Evolutionary conservation across 2,888 invertebrate genomes (phyloP).

Genomic region (Lycaena phlaeas): DNA sequence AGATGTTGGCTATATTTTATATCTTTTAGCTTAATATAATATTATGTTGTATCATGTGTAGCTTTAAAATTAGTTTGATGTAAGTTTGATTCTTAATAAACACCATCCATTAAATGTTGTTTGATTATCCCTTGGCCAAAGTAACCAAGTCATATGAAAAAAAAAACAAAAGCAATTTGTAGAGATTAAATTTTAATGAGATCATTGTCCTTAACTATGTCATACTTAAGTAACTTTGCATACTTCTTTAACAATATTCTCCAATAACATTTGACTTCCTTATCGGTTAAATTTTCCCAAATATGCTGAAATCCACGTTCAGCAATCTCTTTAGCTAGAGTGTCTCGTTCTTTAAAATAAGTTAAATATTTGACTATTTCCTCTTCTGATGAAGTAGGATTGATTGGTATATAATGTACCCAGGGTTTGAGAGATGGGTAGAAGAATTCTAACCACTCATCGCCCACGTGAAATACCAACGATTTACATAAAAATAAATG

Average conservation of each 20-base stretch:
- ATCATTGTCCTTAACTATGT: slow-evolving; percentile 72
- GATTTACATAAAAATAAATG: slow-evolving; percentile 95
- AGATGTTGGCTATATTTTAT: no score
- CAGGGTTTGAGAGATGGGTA: slow-evolving; percentile 92
- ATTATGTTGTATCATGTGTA: neutral
- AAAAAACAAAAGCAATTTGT: no score
- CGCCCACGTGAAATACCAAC: slow-evolving; percentile 93
- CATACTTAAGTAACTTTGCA: slow-evolving; percentile 79
- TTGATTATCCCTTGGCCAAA: neutral
- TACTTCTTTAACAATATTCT: slow-evolving; percentile 81
- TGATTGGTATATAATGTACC: slow-evolving; percentile 95
- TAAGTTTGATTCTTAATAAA: neutral
- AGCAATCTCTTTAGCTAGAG: slow-evolving; percentile 83
- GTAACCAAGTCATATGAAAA: no score
- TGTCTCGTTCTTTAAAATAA: slow-evolving; percentile 85
- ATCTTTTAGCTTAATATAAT: no score
- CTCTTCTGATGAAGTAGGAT: slow-evolving; percentile 73
- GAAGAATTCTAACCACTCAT: slow-evolving; percentile 96
- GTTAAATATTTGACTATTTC: slow-evolving; percentile 81
- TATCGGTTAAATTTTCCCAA: slow-evolving; percentile 85
- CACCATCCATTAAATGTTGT: neutral
- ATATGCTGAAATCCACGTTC: slow-evolving; percentile 86
- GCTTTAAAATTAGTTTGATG: neutral
- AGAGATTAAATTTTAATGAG: slow-evolving; percentile 71
- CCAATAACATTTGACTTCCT: slow-evolving; percentile 93